Conservation (phyloP, 1,140 invertebrate genomes). For the Trichonephila clavata region DNA sequence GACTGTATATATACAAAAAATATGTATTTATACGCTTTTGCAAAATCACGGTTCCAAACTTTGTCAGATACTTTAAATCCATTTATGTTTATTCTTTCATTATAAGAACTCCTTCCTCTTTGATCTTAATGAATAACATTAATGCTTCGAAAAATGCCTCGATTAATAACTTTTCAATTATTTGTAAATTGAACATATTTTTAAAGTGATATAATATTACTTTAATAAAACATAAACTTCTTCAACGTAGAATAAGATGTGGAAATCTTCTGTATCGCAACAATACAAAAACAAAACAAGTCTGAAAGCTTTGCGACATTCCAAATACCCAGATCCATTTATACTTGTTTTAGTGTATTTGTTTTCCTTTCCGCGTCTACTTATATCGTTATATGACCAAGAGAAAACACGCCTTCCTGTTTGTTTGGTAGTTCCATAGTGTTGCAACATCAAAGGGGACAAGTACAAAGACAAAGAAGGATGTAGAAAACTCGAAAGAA, state of each 20-base stretch:
- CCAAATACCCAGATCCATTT: background rate
- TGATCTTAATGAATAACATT: too few species aligned
- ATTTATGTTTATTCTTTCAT: too few species aligned
- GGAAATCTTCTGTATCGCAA: background rate
- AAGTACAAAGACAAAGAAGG: background rate
- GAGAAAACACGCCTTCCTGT: constrained; percentile 10
- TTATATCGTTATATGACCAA: constrained; percentile 14
- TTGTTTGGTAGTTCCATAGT: constrained; percentile 9
- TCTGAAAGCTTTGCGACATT: background rate
- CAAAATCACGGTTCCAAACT: too few species aligned
- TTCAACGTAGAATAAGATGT: background rate
- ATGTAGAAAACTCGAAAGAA: background rate
- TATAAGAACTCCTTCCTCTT: too few species aligned
- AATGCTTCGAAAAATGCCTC: too few species aligned
- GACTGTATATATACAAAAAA: too few species aligned
- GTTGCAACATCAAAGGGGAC: constrained; percentile 7
- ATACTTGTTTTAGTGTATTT: constrained; percentile 27
- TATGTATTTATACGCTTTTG: too few species aligned
- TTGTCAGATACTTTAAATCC: too few species aligned
- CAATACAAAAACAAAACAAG: background rate
- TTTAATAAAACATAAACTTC: background rate
- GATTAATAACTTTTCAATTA: too few species aligned
- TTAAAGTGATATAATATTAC: too few species aligned
- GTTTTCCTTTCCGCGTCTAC: background rate
- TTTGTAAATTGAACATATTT: too few species aligned